These are phyloP conservation scores for Brachyhypopomus gauderio DNA, from an alignment of 2,113 vertebrate genomes.

Conservation along the genomic window DNA sequence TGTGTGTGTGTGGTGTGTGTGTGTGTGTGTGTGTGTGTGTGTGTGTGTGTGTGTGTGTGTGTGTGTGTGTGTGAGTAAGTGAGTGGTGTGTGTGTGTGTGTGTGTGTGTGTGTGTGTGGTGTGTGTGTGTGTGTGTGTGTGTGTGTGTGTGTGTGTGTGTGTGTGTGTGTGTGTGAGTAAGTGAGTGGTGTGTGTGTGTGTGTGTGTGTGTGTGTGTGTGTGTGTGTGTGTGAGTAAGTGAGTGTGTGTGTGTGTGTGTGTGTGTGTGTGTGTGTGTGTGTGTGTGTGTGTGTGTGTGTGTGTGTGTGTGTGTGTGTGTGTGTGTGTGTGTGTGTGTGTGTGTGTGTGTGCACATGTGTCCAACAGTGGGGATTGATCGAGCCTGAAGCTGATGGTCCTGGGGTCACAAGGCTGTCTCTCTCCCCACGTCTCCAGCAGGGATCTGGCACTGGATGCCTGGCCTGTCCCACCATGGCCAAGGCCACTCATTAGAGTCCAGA, in stretches of 20 bases:
- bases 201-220: no score
- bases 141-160: no score
- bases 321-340: constrained; percentile 33
- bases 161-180: no score
- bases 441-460: constrained; percentile 40
- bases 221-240: no score
- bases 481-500: constrained; percentile 69
- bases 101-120: constrained; percentile 30
- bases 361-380: constrained; percentile 70
- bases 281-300: constrained; percentile 28
- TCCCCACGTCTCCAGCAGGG: constrained; percentile 23
- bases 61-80: constrained; percentile 28
- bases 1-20: no score
- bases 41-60: no score
- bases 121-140: constrained; percentile 31
- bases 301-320: constrained; percentile 30
- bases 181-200: no score
- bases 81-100: constrained; percentile 30
- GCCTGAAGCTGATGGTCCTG: constrained; percentile 72
- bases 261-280: no score
- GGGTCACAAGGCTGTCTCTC: constrained; percentile 60
- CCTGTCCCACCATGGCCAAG: constrained; percentile 50
- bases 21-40: no score
- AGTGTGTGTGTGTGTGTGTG: no score
- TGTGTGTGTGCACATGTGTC: constrained; percentile 61